Base-by-base conservation (phyloP, 2,113 vertebrate genomes). In the Jaculus jaculus region DNA sequence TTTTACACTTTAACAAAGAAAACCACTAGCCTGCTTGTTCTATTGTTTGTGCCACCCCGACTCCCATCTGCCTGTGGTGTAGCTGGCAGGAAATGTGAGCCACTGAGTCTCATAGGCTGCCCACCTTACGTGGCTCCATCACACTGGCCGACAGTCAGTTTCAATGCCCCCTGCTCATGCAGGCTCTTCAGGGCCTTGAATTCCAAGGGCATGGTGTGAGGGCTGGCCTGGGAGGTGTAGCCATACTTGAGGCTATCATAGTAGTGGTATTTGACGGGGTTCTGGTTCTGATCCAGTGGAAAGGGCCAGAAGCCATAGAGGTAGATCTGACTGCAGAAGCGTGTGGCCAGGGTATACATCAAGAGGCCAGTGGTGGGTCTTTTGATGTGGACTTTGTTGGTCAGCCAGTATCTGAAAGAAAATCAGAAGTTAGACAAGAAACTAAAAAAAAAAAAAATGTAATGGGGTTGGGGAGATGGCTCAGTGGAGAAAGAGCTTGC, bases 241-340 rank as follows among this genome's bases (percentile, higher is more conserved):
- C 99, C 98, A 0, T 99, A 99, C 89, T 99, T 99, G 8, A 99
- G 98, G 81, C 98, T 98, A 95, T 99, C 99, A 0, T 99, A 99
- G 97, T 99, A 99, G 98, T 99, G 99, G 97, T 99, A 99, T 97
- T 99, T 99, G 83, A 99, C 99, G 0, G 98, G 98, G 86, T 98
- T 98, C 91, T 99, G 99, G 61, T 98, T 98, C 21, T 98, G 98
- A 96, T 99, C 98, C 13, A 98, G 97, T 0, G 98, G 97, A 42
- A 99, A 99, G 20, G 99, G 99, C 99, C 99, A 99, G 98, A 99
- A 99, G 94, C 99, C 99, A 0, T 99, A 99, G 78, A 99, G 98
- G 95, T 99, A 98, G 97, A 99, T 99, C 98, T 99, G 98, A 83
- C 99, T 99, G 95, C 99, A 99, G 98, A 99, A 99, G 13, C 99